Evolutionary conservation across 2,888 invertebrate genomes (phyloP).

Genomic region (Xestia sexstrigata): DNA sequence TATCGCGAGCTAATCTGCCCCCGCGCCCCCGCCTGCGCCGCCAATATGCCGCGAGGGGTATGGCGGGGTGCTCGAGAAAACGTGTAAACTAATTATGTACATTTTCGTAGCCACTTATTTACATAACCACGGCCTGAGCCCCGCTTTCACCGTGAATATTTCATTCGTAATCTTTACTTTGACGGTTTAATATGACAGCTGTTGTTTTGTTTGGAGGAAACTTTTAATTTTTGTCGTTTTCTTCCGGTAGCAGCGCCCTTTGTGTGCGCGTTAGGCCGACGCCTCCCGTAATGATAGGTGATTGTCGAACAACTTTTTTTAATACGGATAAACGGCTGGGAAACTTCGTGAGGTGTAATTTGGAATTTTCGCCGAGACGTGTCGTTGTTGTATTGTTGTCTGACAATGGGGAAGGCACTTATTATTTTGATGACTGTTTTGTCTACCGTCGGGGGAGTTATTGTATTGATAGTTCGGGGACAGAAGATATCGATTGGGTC

Average conservation of each 20-base stretch:
- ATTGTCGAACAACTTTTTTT: slow-evolving; percentile 84
- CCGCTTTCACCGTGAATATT: slow-evolving; percentile 91
- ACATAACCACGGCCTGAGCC: slow-evolving; percentile 89
- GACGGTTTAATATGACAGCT: slow-evolving; percentile 90
- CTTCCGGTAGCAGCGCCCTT: slow-evolving; percentile 83
- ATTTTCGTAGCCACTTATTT: slow-evolving; percentile 91
- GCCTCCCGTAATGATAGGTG: slow-evolving; percentile 89
- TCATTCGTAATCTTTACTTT: slow-evolving; percentile 90
- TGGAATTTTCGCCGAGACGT: slow-evolving; percentile 81
- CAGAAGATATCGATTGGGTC: slow-evolving; percentile 62
- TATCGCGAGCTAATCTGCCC: slow-evolving; percentile 85
- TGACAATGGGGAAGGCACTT: slow-evolving; percentile 78
- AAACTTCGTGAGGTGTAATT: slow-evolving; percentile 85
- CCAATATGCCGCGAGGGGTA: slow-evolving; percentile 84
- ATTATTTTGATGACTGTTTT: slow-evolving; percentile 85
- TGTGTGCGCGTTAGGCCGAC: slow-evolving; percentile 83
- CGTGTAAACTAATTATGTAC: slow-evolving; percentile 91
- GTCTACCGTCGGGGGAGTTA: slow-evolving; percentile 70
- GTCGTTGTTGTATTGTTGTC: slow-evolving; percentile 76
- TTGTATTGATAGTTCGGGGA: slow-evolving; percentile 67
- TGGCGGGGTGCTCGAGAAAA: slow-evolving; percentile 85
- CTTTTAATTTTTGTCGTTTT: slow-evolving; percentile 89
- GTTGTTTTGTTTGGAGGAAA: slow-evolving; percentile 89
- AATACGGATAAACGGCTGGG: slow-evolving; percentile 81
- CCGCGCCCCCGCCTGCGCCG: slow-evolving; percentile 69